Evolutionary conservation across 1,140 invertebrate genomes (phyloP).

Genomic region (Globodera ellingtonae): DNA sequence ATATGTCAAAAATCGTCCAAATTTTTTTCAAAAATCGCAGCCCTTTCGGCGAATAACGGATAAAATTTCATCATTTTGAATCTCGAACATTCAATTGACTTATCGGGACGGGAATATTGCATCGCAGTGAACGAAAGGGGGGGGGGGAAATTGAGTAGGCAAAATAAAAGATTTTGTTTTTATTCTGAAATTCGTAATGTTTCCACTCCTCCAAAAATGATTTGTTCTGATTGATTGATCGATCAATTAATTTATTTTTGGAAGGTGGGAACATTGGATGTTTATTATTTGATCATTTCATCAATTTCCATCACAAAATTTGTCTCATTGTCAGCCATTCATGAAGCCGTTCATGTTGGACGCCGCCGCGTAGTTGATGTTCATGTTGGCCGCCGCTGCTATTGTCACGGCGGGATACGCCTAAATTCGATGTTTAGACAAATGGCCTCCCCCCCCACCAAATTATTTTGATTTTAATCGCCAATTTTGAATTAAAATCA

Average conservation of each 20-base stretch:
- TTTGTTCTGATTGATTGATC: background rate
- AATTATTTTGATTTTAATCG: background rate
- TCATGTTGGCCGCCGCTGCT: conserved; percentile 17
- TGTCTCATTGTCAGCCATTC: background rate
- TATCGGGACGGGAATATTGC: background rate
- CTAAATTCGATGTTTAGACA: background rate
- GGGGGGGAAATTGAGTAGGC: background rate
- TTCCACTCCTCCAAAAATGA: background rate
- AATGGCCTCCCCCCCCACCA: background rate
- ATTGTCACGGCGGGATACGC: conserved; percentile 20
- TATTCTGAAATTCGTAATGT: background rate
- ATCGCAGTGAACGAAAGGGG: background rate
- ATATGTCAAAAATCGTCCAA: no score
- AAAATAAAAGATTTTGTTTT: background rate
- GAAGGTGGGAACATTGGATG: no score
- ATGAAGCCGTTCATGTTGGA: conserved; percentile 23
- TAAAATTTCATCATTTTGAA: background rate
- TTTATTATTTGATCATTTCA: background rate
- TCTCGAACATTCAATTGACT: background rate
- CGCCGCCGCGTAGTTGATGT: conserved; percentile 3
- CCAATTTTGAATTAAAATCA: background rate
- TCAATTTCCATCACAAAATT: background rate
- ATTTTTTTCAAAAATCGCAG: no score
- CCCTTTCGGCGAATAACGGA: no score
- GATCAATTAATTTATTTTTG: background rate